Conservation (phyloP, 2,113 vertebrate genomes). For the Ardeotis arabs region DNA sequence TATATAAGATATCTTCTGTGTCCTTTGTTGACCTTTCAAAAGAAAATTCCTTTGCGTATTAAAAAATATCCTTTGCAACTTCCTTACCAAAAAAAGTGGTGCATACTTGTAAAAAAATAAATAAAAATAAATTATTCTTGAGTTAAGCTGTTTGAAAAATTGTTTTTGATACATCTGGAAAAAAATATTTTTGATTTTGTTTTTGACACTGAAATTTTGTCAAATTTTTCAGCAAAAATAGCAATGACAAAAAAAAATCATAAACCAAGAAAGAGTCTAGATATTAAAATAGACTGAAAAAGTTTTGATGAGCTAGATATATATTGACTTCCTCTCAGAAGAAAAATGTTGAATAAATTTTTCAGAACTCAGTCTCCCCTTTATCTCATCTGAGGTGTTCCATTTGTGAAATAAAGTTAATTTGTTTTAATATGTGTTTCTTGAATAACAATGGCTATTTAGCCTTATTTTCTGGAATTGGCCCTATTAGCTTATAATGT, state of each 20-base stretch:
- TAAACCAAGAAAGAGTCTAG: not conserved
- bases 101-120: not conserved
- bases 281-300: not conserved
- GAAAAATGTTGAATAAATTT: not conserved
- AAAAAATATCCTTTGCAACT: not conserved
- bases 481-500: not conserved
- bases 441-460: not conserved
- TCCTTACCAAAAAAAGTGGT: not conserved
- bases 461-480: not conserved
- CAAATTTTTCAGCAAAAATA: not conserved
- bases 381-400: not conserved
- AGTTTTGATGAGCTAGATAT: not conserved
- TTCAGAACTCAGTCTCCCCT: not conserved
- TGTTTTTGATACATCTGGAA: not conserved
- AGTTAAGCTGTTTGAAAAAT: not conserved
- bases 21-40: not conserved
- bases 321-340: not conserved
- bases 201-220: not conserved
- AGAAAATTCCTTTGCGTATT: not conserved
- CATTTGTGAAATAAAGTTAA: not conserved
- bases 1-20: not conserved
- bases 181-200: not conserved
- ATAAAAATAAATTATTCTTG: not conserved
- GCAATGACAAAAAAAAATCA: not conserved
- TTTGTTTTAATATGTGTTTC: not conserved